Evolutionary conservation across 2,113 vertebrate species (phyloP).

Genomic region (Xenopus laevis): DNA sequence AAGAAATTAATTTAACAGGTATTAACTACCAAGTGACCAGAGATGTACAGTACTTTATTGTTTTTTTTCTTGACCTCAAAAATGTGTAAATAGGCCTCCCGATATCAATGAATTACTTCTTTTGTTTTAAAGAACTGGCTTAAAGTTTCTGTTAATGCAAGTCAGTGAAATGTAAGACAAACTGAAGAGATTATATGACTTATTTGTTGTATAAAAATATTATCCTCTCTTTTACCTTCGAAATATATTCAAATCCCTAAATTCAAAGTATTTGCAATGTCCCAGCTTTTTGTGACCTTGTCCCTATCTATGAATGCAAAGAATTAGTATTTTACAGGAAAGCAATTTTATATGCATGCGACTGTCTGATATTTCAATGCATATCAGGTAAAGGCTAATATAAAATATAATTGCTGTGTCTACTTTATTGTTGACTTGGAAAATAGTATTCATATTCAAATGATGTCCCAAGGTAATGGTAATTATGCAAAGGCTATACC

Average conservation of each 20-base stretch:
- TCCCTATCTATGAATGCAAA: neutral
- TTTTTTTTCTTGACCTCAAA: too few species aligned
- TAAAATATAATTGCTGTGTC: conserved; percentile 6
- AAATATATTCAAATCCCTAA: neutral
- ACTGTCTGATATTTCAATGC: neutral
- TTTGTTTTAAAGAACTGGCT: too few species aligned
- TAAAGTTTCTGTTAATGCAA: too few species aligned
- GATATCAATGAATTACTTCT: too few species aligned
- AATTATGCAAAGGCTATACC: conserved; percentile 3
- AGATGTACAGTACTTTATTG: too few species aligned
- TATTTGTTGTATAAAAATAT: too few species aligned
- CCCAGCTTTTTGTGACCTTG: neutral
- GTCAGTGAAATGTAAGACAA: too few species aligned
- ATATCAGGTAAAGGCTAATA: conserved; percentile 2
- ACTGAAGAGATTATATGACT: too few species aligned
- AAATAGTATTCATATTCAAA: conserved; percentile 17
- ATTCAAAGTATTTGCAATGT: neutral
- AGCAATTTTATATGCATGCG: neutral
- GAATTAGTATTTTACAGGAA: neutral
- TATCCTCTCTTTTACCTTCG: neutral
- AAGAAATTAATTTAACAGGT: too few species aligned
- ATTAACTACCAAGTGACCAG: too few species aligned
- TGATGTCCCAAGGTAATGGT: conserved; percentile 6
- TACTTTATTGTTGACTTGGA: neutral
- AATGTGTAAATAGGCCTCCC: too few species aligned